These are phyloP conservation scores for Drosophila punjabiensis DNA, from an alignment of 1,140 invertebrate genomes.

Conservation along the genomic window DNA sequence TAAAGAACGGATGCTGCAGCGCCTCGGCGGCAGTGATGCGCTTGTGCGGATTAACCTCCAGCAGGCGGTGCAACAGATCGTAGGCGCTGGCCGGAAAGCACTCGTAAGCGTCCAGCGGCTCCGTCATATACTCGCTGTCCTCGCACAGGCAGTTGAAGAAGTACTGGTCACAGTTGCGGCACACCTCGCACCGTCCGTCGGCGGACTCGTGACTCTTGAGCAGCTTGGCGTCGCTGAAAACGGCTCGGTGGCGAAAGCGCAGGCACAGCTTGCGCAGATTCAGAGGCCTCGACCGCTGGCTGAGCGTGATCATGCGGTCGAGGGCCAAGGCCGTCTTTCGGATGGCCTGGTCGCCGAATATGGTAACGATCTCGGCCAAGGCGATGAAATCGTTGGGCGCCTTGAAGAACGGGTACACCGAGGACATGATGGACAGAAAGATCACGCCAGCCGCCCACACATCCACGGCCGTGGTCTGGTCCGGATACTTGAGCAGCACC, in stretches of 20 bases:
- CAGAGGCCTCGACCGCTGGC: conserved; percentile 86
- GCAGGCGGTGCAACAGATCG: conserved; percentile 99
- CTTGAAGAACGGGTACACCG: conserved; percentile 94
- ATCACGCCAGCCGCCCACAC: conserved; percentile 96
- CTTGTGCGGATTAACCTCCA: conserved; percentile 99
- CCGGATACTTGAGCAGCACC: conserved; percentile 91
- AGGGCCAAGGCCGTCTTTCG: conserved; percentile 89
- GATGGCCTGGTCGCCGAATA: conserved; percentile 91
- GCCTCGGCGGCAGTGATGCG: conserved; percentile 99
- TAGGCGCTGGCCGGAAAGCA: conserved; percentile 89
- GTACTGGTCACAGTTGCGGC: conserved; percentile 84
- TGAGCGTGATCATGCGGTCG: conserved; percentile 87
- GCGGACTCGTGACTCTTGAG: conserved; percentile 56
- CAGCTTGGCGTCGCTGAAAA: conserved; percentile 66
- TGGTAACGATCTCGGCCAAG: conserved; percentile 92
- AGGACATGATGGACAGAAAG: conserved; percentile 91
- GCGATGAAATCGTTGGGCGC: conserved; percentile 93
- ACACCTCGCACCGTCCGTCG: conserved; percentile 72
- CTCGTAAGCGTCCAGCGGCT: conserved; percentile 75
- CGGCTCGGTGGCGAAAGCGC: conserved; percentile 81
- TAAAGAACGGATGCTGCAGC: conserved; percentile 95
- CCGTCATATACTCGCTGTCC: conserved; percentile 62
- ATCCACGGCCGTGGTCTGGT: conserved; percentile 93
- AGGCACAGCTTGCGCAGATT: conserved; percentile 87
- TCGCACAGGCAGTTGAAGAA: conserved; percentile 79